Percentiles rank a stretch among this genome's conserved stretches.
These are phyloP conservation scores for Lineus longissimus DNA, from an alignment of 1,140 invertebrate genomes.

Conservation along the genomic window DNA sequence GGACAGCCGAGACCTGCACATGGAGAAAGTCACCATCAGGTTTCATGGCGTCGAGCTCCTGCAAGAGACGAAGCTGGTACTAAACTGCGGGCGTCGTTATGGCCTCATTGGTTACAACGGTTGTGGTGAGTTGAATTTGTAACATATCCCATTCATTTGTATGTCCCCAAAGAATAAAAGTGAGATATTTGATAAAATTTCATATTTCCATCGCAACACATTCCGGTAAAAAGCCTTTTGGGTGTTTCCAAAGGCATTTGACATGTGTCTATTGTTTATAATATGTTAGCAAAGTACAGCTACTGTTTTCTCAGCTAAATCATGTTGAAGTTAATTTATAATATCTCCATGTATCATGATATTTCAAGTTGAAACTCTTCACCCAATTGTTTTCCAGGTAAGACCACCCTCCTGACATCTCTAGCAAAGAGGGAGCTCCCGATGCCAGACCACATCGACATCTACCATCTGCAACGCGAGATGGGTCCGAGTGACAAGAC, in stretches of 20 bases:
- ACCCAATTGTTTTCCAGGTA: conserved; percentile 58
- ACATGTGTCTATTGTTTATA: not conserved
- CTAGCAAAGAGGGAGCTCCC: conserved; percentile 92
- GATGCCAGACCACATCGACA: conserved; percentile 95
- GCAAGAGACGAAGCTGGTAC: conserved; percentile 90
- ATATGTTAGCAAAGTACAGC: not conserved
- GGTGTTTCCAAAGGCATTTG: not conserved
- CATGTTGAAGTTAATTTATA: no score
- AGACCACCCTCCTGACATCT: conserved; percentile 87
- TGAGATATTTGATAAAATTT: not conserved
- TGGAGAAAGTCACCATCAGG: conserved; percentile 94
- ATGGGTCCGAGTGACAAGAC: conserved; percentile 88
- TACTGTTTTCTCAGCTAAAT: no score
- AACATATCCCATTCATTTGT: conserved; percentile 9
- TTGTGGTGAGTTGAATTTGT: conserved; percentile 71
- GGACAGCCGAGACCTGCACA: conserved; percentile 92
- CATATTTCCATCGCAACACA: not conserved
- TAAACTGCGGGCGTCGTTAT: conserved; percentile 95
- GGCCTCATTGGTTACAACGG: conserved; percentile 95
- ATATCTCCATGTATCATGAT: no score
- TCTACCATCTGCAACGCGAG: conserved; percentile 94
- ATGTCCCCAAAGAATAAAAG: conserved; percentile 60
- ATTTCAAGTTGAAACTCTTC: no score
- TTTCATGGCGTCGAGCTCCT: conserved; percentile 96
- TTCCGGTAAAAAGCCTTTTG: not conserved